These are phyloP conservation scores for Danio tinwini DNA, from an alignment of 2,797 vertebrate species.

Conservation along the genomic window DNA sequence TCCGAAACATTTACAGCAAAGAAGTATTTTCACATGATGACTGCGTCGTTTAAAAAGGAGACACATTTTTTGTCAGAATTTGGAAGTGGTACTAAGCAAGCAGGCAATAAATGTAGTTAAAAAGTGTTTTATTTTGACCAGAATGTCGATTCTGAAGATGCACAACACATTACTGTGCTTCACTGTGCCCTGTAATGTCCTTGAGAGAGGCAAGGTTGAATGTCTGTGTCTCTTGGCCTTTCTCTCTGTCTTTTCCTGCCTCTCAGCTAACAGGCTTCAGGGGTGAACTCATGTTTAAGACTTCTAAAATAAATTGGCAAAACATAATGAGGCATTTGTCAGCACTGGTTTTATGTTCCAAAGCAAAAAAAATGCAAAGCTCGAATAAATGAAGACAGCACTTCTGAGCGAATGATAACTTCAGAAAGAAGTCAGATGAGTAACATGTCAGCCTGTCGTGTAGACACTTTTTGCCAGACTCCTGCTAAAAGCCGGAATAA, in stretches of 20 bases:
- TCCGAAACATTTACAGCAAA: neutral
- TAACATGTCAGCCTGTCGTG: neutral
- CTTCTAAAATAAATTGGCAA: neutral
- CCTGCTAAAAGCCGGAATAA: neutral
- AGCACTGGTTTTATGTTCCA: neutral
- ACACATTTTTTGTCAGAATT: neutral
- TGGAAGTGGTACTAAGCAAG: neutral
- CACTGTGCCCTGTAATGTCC: slow-evolving; percentile 29
- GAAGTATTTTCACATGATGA: neutral
- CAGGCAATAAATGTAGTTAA: neutral
- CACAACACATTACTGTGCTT: slow-evolving; percentile 32
- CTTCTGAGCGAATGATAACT: neutral
- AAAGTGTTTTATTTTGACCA: neutral
- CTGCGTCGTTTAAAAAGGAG: neutral
- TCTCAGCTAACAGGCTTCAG: slow-evolving; percentile 16
- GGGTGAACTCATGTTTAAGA: neutral
- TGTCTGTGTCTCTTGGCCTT: slow-evolving; percentile 20
- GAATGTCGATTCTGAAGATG: slow-evolving; percentile 22
- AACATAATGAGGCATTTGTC: neutral
- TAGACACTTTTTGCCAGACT: neutral
- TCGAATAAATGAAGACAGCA: neutral
- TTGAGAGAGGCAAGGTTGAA: slow-evolving; percentile 46
- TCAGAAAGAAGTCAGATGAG: neutral
- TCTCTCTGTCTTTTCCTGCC: slow-evolving; percentile 1
- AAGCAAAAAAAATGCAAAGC: neutral